Percentiles rank a stretch among this genome's conserved stretches.
phyloP scores from a whole-genome alignment of 2,888 invertebrate species.

The Sisyra terminalis region DNA sequence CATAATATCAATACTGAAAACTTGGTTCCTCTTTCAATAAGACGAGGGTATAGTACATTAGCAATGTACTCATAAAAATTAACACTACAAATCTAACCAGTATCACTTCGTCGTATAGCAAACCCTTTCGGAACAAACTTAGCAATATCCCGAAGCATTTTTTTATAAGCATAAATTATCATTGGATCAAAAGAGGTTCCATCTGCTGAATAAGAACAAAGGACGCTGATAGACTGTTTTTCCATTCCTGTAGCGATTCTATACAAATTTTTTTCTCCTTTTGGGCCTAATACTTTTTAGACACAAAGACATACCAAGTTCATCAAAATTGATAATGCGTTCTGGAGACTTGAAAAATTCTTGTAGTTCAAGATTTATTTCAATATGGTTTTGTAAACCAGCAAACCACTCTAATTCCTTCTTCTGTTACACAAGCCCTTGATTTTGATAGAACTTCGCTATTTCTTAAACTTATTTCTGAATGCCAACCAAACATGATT shows the following conservation, averaged over 20 bases:
- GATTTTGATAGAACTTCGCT: constrained; percentile 14
- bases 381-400: constrained; percentile 12
- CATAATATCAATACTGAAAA: constrained; percentile 10
- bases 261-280: constrained; percentile 10
- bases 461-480: constrained; percentile 13
- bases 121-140: constrained; percentile 13
- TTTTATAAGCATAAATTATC: no score
- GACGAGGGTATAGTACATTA: constrained; percentile 12
- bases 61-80: constrained; percentile 12
- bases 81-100: constrained; percentile 12
- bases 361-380: constrained; percentile 10
- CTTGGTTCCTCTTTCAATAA: constrained; percentile 9
- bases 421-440: constrained; percentile 14
- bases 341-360: constrained; percentile 11
- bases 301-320: constrained; percentile 15
- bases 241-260: constrained; percentile 9
- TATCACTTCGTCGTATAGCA: constrained; percentile 14
- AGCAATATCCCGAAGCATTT: constrained; percentile 13
- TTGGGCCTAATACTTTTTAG: constrained; percentile 12
- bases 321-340: constrained; percentile 14
- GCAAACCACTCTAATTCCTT: constrained; percentile 14
- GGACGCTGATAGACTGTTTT: constrained; percentile 14
- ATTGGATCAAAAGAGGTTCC: constrained; percentile 14
- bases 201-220: constrained; percentile 11
- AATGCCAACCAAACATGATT: no score